A percentile compares a stretch with the other conserved stretches of the same genome.
Conservation (phyloP, 2,797 vertebrate genomes). For the Chelonia mydas region DNA sequence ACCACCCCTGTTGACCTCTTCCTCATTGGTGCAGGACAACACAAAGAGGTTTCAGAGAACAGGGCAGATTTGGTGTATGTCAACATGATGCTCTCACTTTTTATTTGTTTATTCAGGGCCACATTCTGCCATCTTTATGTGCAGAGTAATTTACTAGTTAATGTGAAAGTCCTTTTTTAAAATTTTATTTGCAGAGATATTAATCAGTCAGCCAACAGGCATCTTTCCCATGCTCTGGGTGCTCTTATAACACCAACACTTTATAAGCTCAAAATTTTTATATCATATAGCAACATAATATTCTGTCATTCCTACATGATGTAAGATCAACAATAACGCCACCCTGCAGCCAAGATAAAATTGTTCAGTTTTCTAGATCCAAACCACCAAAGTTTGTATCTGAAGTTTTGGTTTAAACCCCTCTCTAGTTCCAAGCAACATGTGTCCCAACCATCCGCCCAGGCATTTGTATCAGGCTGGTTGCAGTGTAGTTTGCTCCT, state of each 20-base stretch:
- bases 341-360: rapidly evolving
- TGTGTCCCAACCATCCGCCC: neutral
- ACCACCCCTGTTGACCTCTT: neutral
- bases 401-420: neutral
- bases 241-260: neutral
- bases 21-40: neutral
- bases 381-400: neutral
- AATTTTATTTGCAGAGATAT: neutral
- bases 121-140: neutral
- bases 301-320: neutral
- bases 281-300: neutral
- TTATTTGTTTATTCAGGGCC: neutral
- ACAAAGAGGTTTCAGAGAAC: neutral
- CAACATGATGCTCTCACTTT: neutral
- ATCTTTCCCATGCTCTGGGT: neutral
- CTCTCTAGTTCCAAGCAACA: neutral
- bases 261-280: neutral
- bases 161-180: rapidly evolving
- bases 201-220: neutral
- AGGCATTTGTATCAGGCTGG: neutral
- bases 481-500: neutral
- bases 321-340: neutral
- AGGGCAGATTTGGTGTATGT: neutral
- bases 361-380: neutral
- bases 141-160: neutral